Conservation (phyloP, 2,797 vertebrate species). For the Melanogrammus aeglefinus region DNA sequence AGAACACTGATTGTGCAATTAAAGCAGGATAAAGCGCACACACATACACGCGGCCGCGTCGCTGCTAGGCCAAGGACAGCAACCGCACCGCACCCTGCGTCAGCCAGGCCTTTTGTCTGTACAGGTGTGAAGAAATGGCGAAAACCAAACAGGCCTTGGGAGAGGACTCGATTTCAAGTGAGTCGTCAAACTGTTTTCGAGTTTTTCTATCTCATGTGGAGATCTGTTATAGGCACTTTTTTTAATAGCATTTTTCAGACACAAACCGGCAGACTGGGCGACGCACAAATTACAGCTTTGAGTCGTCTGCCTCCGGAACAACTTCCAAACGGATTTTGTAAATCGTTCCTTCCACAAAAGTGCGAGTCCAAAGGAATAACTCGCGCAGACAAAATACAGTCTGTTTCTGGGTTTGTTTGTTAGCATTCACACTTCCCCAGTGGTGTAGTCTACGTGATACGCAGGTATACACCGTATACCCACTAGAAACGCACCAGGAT, state of each 20-base stretch:
- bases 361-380: background rate
- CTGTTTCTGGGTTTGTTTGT: background rate
- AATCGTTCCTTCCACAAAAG: background rate
- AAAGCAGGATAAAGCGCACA: constrained; percentile 24
- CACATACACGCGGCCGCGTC: constrained; percentile 5
- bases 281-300: background rate
- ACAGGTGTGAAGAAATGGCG: background rate
- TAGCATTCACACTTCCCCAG: background rate
- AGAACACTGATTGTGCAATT: constrained; percentile 13
- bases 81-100: background rate
- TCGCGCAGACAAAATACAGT: background rate
- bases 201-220: background rate
- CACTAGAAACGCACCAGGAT: too few relatives aligned
- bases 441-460: too few relatives aligned
- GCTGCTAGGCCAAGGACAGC: constrained; percentile 12
- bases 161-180: background rate
- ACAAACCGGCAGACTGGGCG: background rate
- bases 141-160: background rate
- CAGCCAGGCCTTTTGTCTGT: background rate
- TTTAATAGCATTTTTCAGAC: background rate
- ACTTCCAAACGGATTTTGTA: background rate
- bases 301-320: background rate
- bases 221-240: background rate
- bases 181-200: background rate
- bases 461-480: too few relatives aligned